Evolutionary conservation across 92 coral and sea anemone genomes (phyloP), one percentile per base, ranked within the genome.

Genomic region (Pocillopora grandis): DNA sequence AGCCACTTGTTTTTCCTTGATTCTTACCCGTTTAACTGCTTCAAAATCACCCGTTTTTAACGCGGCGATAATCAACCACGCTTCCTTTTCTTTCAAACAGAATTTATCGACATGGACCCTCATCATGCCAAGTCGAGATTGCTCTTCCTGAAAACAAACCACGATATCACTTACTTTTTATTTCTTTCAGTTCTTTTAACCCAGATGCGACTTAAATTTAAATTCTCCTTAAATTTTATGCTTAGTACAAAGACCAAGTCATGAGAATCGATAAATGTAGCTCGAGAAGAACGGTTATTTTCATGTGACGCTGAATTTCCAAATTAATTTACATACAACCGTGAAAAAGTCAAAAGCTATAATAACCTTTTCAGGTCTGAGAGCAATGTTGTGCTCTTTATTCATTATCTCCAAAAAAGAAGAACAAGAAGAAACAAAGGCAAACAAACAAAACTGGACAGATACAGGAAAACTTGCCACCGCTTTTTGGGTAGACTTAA

Each of bases 61-160:
- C 14, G 21, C 37, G 55, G 42, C 81, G 16, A 13, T 15, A 0
- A 83, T 27, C 13, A 16, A 48, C 15, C 1, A 35, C 0, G 21
- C 55, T 20, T 71, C 63, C 6, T 19, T 37, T 10, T 59, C 21
- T 5, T 20, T 75, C 81, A 72, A 83, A 9, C 49, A 73, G 65
- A 83, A 83, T 11, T 11, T 21, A 27, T 83, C 57, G 3, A 64
- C 62, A 62, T 73, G 23, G 48, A 75, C 80, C 13, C 63, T 66
- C 16, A 58, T 55, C 87, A 83, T 23, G 6, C 65, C 71, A 6
- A 81, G 12, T 35, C 48, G 19, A 18, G 31, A 5, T 60, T 71
- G 55, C 48, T 70, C 85, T 16, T 81, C 85, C 85, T 81, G 12
- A 35, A n/a, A 81, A 31, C 19, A 20, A 70, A 1, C 55, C n/a